These are phyloP conservation scores for Macroteleia sp. DNA, from an alignment of 2,888 invertebrate species.

Conservation along the genomic window DNA sequence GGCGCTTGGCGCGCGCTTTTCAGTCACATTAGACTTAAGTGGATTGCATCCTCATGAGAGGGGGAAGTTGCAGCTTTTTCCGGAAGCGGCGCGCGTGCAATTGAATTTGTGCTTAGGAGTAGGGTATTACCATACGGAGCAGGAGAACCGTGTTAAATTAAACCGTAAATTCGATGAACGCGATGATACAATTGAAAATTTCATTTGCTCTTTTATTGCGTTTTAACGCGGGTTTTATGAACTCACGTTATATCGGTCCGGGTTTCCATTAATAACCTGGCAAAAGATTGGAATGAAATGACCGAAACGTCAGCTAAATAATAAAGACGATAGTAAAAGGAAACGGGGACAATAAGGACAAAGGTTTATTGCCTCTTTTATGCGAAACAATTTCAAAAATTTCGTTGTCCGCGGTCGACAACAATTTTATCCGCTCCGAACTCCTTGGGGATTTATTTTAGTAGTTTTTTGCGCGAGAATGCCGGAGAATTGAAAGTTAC, in stretches of 20 bases:
- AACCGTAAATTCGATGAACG: conserved; percentile 29
- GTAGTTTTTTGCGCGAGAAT: not conserved
- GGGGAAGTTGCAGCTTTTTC: conserved; percentile 22
- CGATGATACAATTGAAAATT: conserved; percentile 36
- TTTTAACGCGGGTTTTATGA: conserved; percentile 37
- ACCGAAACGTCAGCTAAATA: no score
- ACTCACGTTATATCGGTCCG: no score
- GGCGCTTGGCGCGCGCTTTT: conserved; percentile 20
- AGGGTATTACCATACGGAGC: conserved; percentile 12
- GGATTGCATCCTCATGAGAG: conserved; percentile 23
- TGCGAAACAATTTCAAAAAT: no score
- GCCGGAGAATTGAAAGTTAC: no score
- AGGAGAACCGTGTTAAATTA: conserved; percentile 29
- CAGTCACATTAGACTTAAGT: conserved; percentile 42
- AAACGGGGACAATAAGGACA: no score
- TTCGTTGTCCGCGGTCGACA: no score
- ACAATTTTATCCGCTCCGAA: no score
- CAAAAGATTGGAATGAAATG: no score
- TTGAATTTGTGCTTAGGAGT: conserved; percentile 30
- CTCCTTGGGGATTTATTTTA: conserved; percentile 17
- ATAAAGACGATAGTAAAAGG: no score
- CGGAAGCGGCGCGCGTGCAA: conserved; percentile 19
- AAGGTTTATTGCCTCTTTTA: no score
- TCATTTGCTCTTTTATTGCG: conserved; percentile 29
- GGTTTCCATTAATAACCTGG: no score